Base-by-base conservation (phyloP, 2,888 invertebrate species). In the Megaustenia siamemsis region DNA sequence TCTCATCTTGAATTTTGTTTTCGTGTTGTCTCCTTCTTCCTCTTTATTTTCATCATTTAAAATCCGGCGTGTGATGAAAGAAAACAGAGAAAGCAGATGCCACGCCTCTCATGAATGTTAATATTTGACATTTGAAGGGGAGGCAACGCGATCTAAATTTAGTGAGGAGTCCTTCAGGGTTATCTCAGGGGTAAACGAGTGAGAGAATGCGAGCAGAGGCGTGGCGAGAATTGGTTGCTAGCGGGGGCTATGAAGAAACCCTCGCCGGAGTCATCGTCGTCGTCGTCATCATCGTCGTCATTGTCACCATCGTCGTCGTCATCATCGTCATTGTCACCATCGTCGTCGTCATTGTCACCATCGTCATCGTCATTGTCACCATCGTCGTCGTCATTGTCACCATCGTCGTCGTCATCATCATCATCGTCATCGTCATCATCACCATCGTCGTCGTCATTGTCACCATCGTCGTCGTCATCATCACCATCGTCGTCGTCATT, bases 361-460 rank as follows among this genome's bases (percentile, higher is more conserved):
- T 53, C 53, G 10, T 53, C 49, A 12, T 49, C 49, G 8, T 49
- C 49, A n/a, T 49, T 49, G 8, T 49, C 49, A 12, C 18, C 49
- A n/a, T 49, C 49, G 8, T 49, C 49, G 8, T 49, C 49, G 8
- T n/a, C n/a, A 12, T 49, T 18, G 8, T 49, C 49, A 12, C 18
- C 49, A 12, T 49, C 49, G 8, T 49, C 49, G 8, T 49, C 49
- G 8, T 49, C 49, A 45, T 24, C 76, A 12, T 76, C 24, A 10
- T 49, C 53, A 18, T 76, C 28, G 5, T 28, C 24, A 8, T 38
- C 40, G 18, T 24, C 45, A 12, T 49, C 24, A 45, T 28, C 15
- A 8, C 8, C 63, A n/a, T 60, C 60, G 6, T 56, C 63, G 15
- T 63, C 40, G n/a, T 77, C 77, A n/a, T 77, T 28, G 53, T 77